Base-by-base conservation (phyloP, 1,140 invertebrate genomes). In the Lepidurus couesii region DNA sequence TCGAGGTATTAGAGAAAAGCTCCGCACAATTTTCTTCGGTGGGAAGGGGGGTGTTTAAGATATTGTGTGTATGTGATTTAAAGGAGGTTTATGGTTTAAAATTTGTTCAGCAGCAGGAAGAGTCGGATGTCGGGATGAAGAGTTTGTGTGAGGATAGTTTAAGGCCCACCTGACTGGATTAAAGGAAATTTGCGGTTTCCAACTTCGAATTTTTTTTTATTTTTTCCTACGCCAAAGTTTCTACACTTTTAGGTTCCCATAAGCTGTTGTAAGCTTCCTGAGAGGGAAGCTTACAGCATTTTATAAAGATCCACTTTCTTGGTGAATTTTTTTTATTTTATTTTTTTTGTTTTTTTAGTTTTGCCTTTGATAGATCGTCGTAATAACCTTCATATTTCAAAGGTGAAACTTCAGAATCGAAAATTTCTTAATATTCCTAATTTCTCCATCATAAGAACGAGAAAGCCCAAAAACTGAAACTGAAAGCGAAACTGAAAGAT, bases 141-240 rank as follows among this genome's bases (percentile, higher is more conserved):
- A 9, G 53, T 65, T 9, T 65, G 13, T 6, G 47, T 13, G 47
- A 65, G 47, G 47, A 65, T 13, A 21, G 21, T 65, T 13, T 65
- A 21, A n/a, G 21, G 53, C 21, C 16, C 8, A 65, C 53, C 21
- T 65, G 53, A 65, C 16, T 13, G n/a, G 53, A 65, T 65, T 9
- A 65, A 16, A 65, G 53, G 53, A 65, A 65, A 65, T 65, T 65
- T 65, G 53, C 53, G 53, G 53, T 65, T 65, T 65, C 21, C n/a
- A 21, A 65, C 21, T 10, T 65, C 0, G 6, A 65, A 21, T 65
- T 65, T 65, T 21, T 16, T 21, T 7, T 21, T 6, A 21, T n/a
- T 65, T 65, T 47, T 65, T 65, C 8, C n/a, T 34, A 34, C 34
- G 34, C 34, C 3, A 34, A 34, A 34, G 3, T 34, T 34, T 34